Evolutionary conservation across 2,888 invertebrate species (phyloP), one percentile per base, ranked within the genome.

Genomic region (Prosopocoilus inquinatus): DNA sequence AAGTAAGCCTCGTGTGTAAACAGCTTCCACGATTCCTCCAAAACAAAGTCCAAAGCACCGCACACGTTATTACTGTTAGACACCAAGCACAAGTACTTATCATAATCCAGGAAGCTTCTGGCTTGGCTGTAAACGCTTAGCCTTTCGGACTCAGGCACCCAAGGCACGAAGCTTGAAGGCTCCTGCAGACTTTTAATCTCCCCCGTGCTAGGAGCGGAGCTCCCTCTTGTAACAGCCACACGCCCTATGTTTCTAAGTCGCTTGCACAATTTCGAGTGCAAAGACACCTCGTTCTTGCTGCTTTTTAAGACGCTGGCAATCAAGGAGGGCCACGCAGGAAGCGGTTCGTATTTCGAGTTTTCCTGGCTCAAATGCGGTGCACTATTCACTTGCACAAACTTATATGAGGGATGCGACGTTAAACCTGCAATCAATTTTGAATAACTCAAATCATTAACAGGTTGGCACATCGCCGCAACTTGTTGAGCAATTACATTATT

Each of bases 401-500:
- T 81, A 57, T 78, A 80, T n/a, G 66, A 68, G 5, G 80, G 78
- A 70, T 81, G 79, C 1, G 79, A 68, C n/a, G 75, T 72, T 39
- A 80, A 62, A 46, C 74, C 69, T 13, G 74, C 70, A 13, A 77
- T 66, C 16, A 81, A 66, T 65, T 64, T 70, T 65, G 11, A 70
- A 49, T 58, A 58, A 63, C 57, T 70, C 66, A 64, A 64, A 12
- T 64, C 56, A 15, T 64, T 65, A 12, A 75, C 63, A 7, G 81
- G 80, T 59, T 80, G 79, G 59, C 79, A 77, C 20, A 78, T 58
- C n/a, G 79, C 73, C 1, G 74, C 67, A 47, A 82, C 57, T 63
- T 81, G 80, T 57, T 77, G 72, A 7, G 79, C 74, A 41, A 81
- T 78, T 9, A 81, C 57, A 15, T 72, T 68, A 68, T 82, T 82